A percentile compares a stretch with the other conserved stretches of the same genome.
Evolutionary conservation across 1,140 invertebrate genomes (phyloP).

Genomic region (Meloidogyne hapla): DNA sequence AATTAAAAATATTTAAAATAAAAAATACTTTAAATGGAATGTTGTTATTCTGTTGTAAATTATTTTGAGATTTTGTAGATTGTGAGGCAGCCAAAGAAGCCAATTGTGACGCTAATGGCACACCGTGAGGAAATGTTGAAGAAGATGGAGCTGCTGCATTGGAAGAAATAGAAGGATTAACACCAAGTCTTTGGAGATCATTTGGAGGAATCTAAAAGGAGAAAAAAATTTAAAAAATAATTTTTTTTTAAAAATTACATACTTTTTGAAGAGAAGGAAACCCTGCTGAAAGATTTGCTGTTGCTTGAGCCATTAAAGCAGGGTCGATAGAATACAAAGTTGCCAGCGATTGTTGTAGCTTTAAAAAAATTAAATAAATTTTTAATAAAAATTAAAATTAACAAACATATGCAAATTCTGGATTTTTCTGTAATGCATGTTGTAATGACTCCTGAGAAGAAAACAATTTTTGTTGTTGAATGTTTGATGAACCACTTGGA

Average conservation of each 20-base stretch:
- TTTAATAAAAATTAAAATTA: neutral
- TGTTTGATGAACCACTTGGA: neutral
- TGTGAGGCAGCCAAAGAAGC: conserved; percentile 22
- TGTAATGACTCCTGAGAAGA: conserved; percentile 7
- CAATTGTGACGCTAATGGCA: conserved; percentile 25
- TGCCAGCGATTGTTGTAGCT: conserved; percentile 32
- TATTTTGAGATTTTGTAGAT: neutral
- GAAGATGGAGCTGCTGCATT: no score
- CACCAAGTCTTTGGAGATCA: neutral
- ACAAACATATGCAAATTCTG: conserved; percentile 21
- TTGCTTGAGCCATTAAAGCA: conserved; percentile 19
- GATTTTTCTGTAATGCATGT: conserved; percentile 26
- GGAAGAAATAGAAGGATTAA: no score
- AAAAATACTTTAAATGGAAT: conserved; percentile 18
- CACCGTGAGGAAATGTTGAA: neutral
- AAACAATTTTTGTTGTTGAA: neutral
- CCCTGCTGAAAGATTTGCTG: neutral
- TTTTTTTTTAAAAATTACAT: no score
- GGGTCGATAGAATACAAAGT: conserved; percentile 30
- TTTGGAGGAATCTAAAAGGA: neutral
- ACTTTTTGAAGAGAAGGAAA: conserved; percentile 4
- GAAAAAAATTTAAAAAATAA: neutral
- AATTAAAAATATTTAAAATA: neutral
- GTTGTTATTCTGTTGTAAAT: neutral
- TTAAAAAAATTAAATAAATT: conserved; percentile 7